Evolutionary conservation across 1,140 invertebrate species (phyloP).

Genomic region (Eubasilissa regina): DNA sequence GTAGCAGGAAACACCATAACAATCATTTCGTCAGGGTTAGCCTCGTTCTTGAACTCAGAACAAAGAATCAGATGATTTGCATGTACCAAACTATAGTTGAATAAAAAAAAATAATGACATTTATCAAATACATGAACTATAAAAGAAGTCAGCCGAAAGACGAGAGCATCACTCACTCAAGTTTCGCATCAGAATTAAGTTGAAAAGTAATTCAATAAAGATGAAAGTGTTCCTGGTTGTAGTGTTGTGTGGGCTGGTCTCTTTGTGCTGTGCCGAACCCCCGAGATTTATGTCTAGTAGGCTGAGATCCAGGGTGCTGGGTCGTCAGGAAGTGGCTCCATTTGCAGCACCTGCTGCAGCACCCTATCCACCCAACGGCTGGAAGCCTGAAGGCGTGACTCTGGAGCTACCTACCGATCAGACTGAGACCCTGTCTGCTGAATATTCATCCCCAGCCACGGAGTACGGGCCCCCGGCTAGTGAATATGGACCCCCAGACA

Average conservation of each 20-base stretch:
- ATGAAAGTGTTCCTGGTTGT: conserved; percentile 50
- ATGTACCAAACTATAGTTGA: background rate
- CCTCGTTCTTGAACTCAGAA: background rate
- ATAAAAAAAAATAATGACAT: background rate
- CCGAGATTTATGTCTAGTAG: conserved; percentile 48
- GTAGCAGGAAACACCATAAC: too few species aligned
- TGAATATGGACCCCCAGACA: conserved; percentile 65
- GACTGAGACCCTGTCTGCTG: conserved; percentile 62
- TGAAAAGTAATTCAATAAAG: conserved; percentile 2
- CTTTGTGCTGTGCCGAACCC: conserved; percentile 20
- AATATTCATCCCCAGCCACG: background rate
- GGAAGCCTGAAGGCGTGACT: conserved; percentile 63
- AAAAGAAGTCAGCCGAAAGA: conserved; percentile 11
- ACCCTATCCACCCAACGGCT: conserved; percentile 64
- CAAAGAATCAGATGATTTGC: background rate
- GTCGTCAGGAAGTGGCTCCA: conserved; percentile 49
- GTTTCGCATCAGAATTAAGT: background rate
- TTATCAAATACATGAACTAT: background rate
- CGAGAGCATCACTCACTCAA: conserved; percentile 17
- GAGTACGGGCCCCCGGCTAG: conserved; percentile 65
- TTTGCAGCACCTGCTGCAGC: background rate
- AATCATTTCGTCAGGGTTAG: background rate
- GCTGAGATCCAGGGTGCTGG: conserved; percentile 46
- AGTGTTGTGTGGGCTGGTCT: conserved; percentile 19
- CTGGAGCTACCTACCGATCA: conserved; percentile 66